phyloP scores from a whole-genome alignment of 2,888 invertebrate species.

The Stenichneumon culpator region DNA sequence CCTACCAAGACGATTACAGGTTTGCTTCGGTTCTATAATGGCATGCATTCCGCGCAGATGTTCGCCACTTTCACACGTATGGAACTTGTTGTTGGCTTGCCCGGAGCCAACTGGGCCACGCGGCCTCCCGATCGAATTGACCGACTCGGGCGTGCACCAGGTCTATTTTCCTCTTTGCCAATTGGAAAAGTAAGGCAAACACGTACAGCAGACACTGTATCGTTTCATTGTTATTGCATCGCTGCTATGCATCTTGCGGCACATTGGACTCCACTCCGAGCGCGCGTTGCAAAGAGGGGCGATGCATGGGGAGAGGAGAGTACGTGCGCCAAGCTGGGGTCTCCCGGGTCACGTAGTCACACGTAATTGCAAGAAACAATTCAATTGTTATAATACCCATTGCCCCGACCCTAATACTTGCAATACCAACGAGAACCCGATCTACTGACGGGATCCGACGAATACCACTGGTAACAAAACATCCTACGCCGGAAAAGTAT shows the following conservation, averaged over 20 bases:
- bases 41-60: slow-evolving; percentile 59
- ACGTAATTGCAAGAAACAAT: slow-evolving; percentile 63
- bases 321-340: slow-evolving; percentile 30
- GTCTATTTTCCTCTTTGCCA: slow-evolving; percentile 50
- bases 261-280: background rate
- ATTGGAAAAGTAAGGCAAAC: slow-evolving; percentile 54
- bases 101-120: background rate
- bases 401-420: slow-evolving; percentile 37
- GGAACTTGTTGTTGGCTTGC: slow-evolving; percentile 13
- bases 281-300: background rate
- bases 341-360: slow-evolving; percentile 56
- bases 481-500: slow-evolving; percentile 34
- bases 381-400: slow-evolving; percentile 59
- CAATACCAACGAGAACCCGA: slow-evolving; percentile 29
- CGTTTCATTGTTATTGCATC: slow-evolving; percentile 49
- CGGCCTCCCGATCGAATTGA: slow-evolving; percentile 40
- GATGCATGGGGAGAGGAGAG: background rate
- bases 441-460: background rate
- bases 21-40: slow-evolving; percentile 44
- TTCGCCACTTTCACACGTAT: slow-evolving; percentile 65
- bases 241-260: slow-evolving; percentile 54
- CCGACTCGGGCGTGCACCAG: slow-evolving; percentile 29
- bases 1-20: slow-evolving; percentile 17
- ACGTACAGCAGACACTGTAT: slow-evolving; percentile 4
- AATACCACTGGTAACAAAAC: slow-evolving; percentile 20